Percentiles rank a stretch among this genome's conserved stretches.
These are phyloP conservation scores for Pipa parva DNA, from an alignment of 2,113 vertebrate species.

Conservation along the genomic window DNA sequence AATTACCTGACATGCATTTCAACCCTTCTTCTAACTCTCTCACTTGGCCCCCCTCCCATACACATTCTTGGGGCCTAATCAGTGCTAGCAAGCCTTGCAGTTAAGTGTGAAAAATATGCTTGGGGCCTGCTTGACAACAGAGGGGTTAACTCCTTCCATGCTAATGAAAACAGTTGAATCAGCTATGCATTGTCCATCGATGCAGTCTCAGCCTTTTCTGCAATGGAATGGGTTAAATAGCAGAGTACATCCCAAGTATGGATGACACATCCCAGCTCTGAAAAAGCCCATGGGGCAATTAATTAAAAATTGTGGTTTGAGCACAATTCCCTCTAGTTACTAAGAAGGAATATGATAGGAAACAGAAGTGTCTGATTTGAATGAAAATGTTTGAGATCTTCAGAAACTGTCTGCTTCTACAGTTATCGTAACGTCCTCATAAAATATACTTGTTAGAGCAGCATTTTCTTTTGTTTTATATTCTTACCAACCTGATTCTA, in stretches of 20 bases:
- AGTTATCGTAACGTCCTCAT: conserved; percentile 9
- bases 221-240: conserved; percentile 5
- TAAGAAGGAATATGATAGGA: conserved; percentile 5
- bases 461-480: too few species aligned
- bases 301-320: conserved; percentile 27
- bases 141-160: conserved; percentile 21
- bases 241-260: conserved; percentile 8
- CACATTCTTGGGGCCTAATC: conserved; percentile 26
- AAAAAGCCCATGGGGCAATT: conserved; percentile 26
- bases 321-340: conserved; percentile 13
- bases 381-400: conserved; percentile 7
- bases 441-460: conserved; percentile 8
- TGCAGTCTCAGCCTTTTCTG: not conserved
- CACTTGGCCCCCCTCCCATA: not conserved
- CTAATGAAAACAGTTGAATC: not conserved
- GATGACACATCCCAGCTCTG: conserved; percentile 24
- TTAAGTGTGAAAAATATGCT: conserved; percentile 10
- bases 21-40: not conserved
- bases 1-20: conserved; percentile 22
- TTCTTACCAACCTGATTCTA: too few species aligned
- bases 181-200: not conserved
- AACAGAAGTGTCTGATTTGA: conserved; percentile 5
- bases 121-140: conserved; percentile 1
- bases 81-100: conserved; percentile 15
- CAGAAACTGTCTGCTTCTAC: not conserved